Evolutionary conservation across 1,140 invertebrate genomes (phyloP), one percentile per base, ranked within the genome.

Genomic region (Monochamus saltuarius): DNA sequence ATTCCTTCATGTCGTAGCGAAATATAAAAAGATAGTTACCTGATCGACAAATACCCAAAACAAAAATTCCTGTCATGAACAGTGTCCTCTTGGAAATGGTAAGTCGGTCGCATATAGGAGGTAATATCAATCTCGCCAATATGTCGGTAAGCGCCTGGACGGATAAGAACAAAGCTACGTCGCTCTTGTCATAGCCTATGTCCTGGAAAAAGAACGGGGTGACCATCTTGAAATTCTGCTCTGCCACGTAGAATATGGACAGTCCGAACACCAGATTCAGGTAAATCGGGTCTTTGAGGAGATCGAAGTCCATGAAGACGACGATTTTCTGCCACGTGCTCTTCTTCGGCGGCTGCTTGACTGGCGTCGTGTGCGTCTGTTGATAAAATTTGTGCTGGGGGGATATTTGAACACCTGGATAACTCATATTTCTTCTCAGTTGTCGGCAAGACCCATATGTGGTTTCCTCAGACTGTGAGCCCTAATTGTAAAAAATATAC

Each of bases 161-260:
- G 1, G 87, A 88, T 13, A 89, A 78, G 69, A 86, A 89, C 59
- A 84, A 83, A 19, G 88, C 88, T 7, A 86, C 82, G 58, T 88
- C 85, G 6, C 78, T 75, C 73, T 84, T 85, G 46, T 80, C 77
- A 70, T 87, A 86, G 59, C 86, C 86, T 59, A 89, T 76, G 67
- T 80, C 82, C 47, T 79, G 78, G 54, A 89, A 83, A 69, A 89
- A 89, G 71, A 89, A 89, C 10, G 88, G 87, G 37, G 84, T 87
- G 46, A 89, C 83, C 81, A 89, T 83, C 73, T 88, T 87, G 70
- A 89, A 89, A 69, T 89, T 88, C 61, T 88, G 80, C 66, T 89
- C 87, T 9, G 87, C 85, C 14, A 87, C 86, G 73, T 87, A 89
- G 76, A 86, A 88, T 7, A 89, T 79, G 36, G 87, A 87, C 13